Percentiles rank a stretch among this genome's conserved stretches.
Conservation (phyloP, 2,797 vertebrate genomes). For the Sebastes kiyomatsui region DNA sequence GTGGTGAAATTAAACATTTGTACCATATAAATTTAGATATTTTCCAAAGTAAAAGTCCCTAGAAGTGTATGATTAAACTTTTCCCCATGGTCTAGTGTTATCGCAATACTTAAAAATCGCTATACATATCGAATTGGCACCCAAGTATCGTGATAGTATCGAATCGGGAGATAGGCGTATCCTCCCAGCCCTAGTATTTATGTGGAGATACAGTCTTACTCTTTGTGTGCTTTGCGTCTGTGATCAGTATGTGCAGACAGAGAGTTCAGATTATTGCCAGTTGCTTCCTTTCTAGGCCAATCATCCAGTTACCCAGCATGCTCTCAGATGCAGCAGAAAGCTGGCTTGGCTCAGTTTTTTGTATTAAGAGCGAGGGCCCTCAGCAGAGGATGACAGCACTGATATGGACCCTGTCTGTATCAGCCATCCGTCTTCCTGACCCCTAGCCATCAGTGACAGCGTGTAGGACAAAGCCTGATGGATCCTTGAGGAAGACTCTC, state of each 20-base stretch:
- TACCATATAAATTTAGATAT: too few relatives aligned
- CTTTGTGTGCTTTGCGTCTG: constrained; percentile 20
- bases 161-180: neutral
- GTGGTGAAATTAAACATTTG: too few relatives aligned
- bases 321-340: constrained; percentile 47
- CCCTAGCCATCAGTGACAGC: constrained; percentile 16
- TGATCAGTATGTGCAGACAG: constrained; percentile 28
- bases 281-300: constrained; percentile 66
- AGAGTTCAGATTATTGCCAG: constrained; percentile 46
- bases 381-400: constrained; percentile 23
- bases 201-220: neutral
- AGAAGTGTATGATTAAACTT: neutral
- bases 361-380: neutral
- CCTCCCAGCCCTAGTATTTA: neutral
- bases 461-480: constrained; percentile 15
- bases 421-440: constrained; percentile 23
- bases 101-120: neutral
- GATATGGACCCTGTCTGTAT: constrained; percentile 15
- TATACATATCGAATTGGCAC: neutral
- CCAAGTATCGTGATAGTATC: neutral
- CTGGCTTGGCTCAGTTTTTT: constrained; percentile 20
- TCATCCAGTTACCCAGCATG: constrained; percentile 16
- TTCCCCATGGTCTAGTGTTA: neutral
- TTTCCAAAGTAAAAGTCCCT: neutral
- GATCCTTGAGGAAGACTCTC: constrained; percentile 3